phyloP scores from a whole-genome alignment of 1,140 invertebrate species.

The Xylocopa sonorina region DNA sequence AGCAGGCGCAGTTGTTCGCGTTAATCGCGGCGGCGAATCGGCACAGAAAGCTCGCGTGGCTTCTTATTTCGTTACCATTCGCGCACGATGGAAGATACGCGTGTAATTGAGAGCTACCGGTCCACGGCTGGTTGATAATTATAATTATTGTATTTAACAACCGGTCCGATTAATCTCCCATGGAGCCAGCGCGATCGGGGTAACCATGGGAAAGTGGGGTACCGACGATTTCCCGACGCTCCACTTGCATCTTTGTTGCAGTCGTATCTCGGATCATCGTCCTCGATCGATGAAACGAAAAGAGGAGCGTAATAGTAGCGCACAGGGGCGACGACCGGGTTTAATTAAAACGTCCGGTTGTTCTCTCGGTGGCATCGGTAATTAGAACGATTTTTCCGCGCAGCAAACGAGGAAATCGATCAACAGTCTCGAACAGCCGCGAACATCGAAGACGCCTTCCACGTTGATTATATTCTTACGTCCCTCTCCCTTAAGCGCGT shows the following conservation, averaged over 20 bases:
- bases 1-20: neutral
- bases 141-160: slow-evolving; percentile 38
- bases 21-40: neutral
- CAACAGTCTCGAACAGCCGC: neutral
- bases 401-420: slow-evolving; percentile 2
- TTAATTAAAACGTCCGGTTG: slow-evolving; percentile 59
- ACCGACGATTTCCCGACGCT: slow-evolving; percentile 9
- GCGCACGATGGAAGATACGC: neutral
- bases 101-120: slow-evolving; percentile 25
- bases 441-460: slow-evolving; percentile 20
- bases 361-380: slow-evolving; percentile 21
- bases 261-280: neutral
- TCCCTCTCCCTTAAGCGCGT: neutral
- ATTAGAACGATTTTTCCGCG: slow-evolving; percentile 48
- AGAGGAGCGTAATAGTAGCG: neutral
- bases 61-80: slow-evolving; percentile 20
- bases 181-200: neutral
- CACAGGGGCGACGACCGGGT: neutral
- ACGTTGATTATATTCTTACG: slow-evolving; percentile 14
- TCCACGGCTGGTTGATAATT: slow-evolving; percentile 8
- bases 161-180: slow-evolving; percentile 18
- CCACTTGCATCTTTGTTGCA: neutral
- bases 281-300: neutral
- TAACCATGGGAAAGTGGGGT: slow-evolving; percentile 24
- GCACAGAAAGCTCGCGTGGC: neutral